Base-by-base conservation (phyloP, 2,888 invertebrate genomes). In the Cantharis flavilabris region DNA sequence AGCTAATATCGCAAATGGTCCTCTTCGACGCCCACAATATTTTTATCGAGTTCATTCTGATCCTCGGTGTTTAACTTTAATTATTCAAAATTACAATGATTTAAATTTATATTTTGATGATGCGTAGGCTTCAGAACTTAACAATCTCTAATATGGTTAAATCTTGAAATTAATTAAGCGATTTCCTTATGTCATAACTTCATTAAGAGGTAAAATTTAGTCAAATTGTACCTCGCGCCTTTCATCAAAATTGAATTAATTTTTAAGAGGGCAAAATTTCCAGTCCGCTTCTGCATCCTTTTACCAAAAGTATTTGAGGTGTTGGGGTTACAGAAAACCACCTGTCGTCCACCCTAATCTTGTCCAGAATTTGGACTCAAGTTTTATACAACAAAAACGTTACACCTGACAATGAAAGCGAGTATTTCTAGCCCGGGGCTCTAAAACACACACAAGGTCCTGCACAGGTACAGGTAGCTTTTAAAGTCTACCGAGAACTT, bases 341-440 rank as follows among this genome's bases (percentile, higher is more conserved):
- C 75, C 75, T 75, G 75, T 75, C 75, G 75, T 62, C 49, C 49
- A 14, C 13, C 13, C 49, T 62, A 20, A 30, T 23, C 23, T 49
- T 49, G 49, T 49, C 49, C 49, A 49, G 16, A 23, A 67, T 18
- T 67, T 26, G 10, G 23, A 67, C 20, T 67, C 65, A 23, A 67
- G 26, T 67, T 67, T 67, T 67, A 67, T 23, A 67, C 49, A 71
- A 71, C 65, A 62, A 72, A 71, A 75, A 67, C 62, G 76, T 65
- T 76, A 72, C 76, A 76, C 76, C 76, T 76, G 72, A 76, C 72
- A 76, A 76, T 76, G 65, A 72, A 71, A 62, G 69, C 69, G 64
- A 69, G 72, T 72, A 71, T 71, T 63, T 49, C 18, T 72, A 18
- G 72, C 72, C 70, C 20, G 11, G 28, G 62, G 76, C 70, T 64